Evolutionary conservation across 23 tunicate species (phyloP).

Genomic region (Phallusia fumigata): DNA sequence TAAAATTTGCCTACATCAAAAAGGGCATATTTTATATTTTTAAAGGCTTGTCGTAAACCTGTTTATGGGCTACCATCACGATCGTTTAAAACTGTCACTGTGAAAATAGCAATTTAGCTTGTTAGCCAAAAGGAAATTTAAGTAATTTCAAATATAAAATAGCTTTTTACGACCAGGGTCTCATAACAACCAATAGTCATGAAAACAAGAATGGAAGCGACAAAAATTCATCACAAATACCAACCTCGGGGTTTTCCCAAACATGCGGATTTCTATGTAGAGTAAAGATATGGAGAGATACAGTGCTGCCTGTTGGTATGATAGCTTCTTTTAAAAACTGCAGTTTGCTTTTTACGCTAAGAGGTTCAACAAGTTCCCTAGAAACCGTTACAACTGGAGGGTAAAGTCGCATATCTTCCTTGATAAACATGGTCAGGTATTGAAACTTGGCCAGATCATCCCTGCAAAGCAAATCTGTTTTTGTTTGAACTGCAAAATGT

Average conservation of each 20-base stretch:
- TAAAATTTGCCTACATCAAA: too few species aligned
- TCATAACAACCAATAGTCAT: too few species aligned
- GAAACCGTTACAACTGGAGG: not conserved
- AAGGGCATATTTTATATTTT: too few species aligned
- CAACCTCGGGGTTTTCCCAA: constrained; percentile 54
- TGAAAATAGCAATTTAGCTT: too few species aligned
- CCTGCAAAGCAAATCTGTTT: not conserved
- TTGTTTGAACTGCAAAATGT: too few species aligned
- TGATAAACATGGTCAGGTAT: constrained; percentile 17
- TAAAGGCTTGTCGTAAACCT: too few species aligned
- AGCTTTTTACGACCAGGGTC: too few species aligned
- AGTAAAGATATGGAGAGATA: constrained; percentile 19
- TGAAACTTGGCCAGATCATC: constrained; percentile 7
- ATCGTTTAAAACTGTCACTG: too few species aligned
- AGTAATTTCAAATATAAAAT: too few species aligned
- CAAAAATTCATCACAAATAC: not conserved
- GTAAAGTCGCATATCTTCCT: constrained; percentile 1
- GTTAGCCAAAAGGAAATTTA: too few species aligned
- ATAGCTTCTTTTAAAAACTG: not conserved
- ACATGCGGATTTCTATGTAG: constrained; percentile 39
- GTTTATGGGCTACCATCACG: too few species aligned
- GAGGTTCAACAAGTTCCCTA: not conserved
- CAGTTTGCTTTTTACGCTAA: not conserved
- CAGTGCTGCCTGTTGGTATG: constrained; percentile 9
- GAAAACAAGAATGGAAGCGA: too few species aligned